phyloP scores from a whole-genome alignment of 1,140 invertebrate genomes.

The Philopotamus ludificatus region DNA sequence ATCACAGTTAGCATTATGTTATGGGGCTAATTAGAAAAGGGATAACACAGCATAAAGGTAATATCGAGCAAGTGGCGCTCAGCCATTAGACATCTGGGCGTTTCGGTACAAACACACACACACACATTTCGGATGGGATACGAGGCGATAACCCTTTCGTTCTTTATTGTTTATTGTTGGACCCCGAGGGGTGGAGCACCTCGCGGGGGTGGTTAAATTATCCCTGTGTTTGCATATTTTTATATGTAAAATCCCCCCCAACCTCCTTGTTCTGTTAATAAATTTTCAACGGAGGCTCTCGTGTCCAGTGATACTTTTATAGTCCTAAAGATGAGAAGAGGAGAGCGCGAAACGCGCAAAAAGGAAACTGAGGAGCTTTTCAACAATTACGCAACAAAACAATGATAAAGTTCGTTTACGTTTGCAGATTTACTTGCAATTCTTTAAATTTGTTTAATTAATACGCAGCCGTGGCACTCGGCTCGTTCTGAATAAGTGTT shows the following conservation, averaged over 20 bases:
- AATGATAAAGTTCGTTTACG: too few relatives aligned
- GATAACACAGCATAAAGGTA: constrained; percentile 42
- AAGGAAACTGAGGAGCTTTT: too few relatives aligned
- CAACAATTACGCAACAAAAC: too few relatives aligned
- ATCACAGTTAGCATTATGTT: constrained; percentile 43
- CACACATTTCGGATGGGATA: constrained; percentile 13
- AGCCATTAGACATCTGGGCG: constrained; percentile 38
- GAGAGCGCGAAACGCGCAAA: too few relatives aligned
- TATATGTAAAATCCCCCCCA: not conserved
- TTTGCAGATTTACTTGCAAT: too few relatives aligned
- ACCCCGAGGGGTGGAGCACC: constrained; percentile 7
- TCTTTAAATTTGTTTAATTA: too few relatives aligned
- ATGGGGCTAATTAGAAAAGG: constrained; percentile 42
- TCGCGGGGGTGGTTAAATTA: constrained; percentile 15
- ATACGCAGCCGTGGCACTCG: too few relatives aligned
- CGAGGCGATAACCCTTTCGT: constrained; percentile 36
- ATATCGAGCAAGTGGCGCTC: constrained; percentile 41
- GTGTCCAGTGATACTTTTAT: not conserved
- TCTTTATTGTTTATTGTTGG: constrained; percentile 41
- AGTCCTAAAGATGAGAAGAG: too few relatives aligned
- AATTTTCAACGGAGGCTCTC: not conserved
- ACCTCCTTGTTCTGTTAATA: too few relatives aligned
- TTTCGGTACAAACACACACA: constrained; percentile 26
- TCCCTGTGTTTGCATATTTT: constrained; percentile 10
- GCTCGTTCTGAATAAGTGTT: too few relatives aligned